phyloP scores from a whole-genome alignment of 2,113 vertebrate species.

The Aspiorhynchus laticeps region DNA sequence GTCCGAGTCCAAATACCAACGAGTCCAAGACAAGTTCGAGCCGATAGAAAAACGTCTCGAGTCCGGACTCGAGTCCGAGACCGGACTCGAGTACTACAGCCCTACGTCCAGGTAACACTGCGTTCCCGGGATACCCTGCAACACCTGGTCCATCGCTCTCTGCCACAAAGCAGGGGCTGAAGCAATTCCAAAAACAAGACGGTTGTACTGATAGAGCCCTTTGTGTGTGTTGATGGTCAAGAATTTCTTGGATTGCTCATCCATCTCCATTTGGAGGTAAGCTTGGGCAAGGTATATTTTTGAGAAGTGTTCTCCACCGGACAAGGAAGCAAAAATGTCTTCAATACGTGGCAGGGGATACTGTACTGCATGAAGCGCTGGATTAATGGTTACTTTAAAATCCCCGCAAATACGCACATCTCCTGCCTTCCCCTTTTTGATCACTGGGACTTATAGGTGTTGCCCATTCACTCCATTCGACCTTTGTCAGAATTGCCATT shows the following conservation, averaged over 20 bases:
- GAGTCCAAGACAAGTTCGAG: too few relatives aligned
- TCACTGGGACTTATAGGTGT: conserved; percentile 37
- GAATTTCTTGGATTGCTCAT: too few relatives aligned
- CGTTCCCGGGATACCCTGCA: too few relatives aligned
- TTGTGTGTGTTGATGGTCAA: too few relatives aligned
- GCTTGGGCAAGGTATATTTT: conserved; percentile 23
- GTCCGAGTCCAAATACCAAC: too few relatives aligned
- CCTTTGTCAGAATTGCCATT: conserved; percentile 14
- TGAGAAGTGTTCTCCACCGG: conserved; percentile 10
- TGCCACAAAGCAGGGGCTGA: conserved; percentile 44
- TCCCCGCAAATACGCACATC: conserved; percentile 13
- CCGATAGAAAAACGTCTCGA: too few relatives aligned
- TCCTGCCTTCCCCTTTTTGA: conserved; percentile 20
- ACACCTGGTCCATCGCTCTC: not conserved
- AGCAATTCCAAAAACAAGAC: conserved; percentile 39
- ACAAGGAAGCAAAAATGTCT: conserved; percentile 41
- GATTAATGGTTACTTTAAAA: conserved; percentile 50
- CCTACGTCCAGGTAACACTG: too few relatives aligned
- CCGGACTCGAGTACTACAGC: too few relatives aligned
- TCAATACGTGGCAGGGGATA: conserved; percentile 38
- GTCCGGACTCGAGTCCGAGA: too few relatives aligned
- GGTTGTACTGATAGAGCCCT: conserved; percentile 36
- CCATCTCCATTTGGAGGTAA: too few relatives aligned
- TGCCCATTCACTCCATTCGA: conserved; percentile 28
- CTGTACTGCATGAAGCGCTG: conserved; percentile 45